These are phyloP conservation scores for Crotalus viridis DNA, from an alignment of 2,113 vertebrate genomes.

Conservation along the genomic window DNA sequence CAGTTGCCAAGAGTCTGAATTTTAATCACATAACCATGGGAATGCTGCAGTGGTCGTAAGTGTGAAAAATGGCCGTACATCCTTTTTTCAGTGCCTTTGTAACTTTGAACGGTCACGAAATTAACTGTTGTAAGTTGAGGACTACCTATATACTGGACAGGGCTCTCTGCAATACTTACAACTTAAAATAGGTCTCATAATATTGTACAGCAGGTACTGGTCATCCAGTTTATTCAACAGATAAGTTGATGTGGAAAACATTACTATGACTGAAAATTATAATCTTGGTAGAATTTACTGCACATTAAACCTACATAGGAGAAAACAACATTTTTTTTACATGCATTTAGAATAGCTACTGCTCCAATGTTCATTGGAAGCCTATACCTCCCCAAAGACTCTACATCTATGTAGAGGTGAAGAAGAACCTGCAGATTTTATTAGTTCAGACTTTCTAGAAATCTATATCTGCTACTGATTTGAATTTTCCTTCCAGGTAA, in stretches of 20 bases:
- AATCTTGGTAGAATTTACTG: neutral
- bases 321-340: neutral
- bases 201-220: neutral
- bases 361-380: neutral
- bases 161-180: neutral
- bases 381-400: neutral
- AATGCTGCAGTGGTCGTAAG: too few species aligned
- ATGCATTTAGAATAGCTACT: neutral
- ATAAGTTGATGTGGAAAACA: neutral
- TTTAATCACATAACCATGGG: too few species aligned
- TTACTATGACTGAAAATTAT: neutral
- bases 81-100: too few species aligned
- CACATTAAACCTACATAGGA: neutral
- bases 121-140: too few species aligned
- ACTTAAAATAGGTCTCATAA: neutral
- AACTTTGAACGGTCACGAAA: too few species aligned
- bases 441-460: neutral
- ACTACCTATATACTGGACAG: neutral
- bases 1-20: too few species aligned
- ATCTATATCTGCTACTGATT: neutral
- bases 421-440: neutral
- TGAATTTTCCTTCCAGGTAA: constrained; percentile 78
- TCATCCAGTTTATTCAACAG: neutral
- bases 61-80: too few species aligned
- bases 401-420: neutral